A percentile compares a stretch with the other conserved stretches of the same genome.
Conservation (phyloP, 2,113 vertebrate species). For the Electrona antarctica region DNA sequence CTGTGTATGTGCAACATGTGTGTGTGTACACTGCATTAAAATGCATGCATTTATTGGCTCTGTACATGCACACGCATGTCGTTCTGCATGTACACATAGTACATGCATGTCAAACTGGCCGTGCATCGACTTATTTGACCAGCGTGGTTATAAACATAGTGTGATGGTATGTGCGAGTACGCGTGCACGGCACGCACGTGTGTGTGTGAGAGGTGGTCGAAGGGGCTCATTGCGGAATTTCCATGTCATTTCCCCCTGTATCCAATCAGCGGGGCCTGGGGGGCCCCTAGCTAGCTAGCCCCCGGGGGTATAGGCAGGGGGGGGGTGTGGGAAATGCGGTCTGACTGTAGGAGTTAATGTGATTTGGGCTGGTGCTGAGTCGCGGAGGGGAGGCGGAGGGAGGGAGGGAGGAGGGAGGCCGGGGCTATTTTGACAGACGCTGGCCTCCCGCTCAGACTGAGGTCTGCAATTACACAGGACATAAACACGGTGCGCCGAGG, state of each 20-base stretch:
- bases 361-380: conserved; percentile 63
- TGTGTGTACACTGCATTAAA: background rate
- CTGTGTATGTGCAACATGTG: background rate
- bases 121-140: conserved; percentile 34
- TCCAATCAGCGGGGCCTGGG: conserved; percentile 53
- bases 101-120: background rate
- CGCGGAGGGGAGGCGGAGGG: background rate
- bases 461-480: conserved; percentile 77
- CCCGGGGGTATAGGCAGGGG: conserved; percentile 39
- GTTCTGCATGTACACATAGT: too few relatives aligned
- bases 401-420: conserved; percentile 25
- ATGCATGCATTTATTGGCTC: background rate
- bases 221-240: conserved; percentile 47
- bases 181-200: background rate
- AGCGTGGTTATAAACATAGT: conserved; percentile 11
- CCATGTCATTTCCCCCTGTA: conserved; percentile 48
- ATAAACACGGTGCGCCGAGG: conserved; percentile 69
- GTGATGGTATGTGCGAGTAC: background rate
- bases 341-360: conserved; percentile 62
- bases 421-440: conserved; percentile 73
- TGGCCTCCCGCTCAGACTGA: conserved; percentile 72
- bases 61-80: background rate
- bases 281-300: conserved; percentile 10
- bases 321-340: conserved; percentile 62
- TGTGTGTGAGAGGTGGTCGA: conserved; percentile 14